Evolutionary conservation across 1,140 invertebrate genomes (phyloP).

Genomic region (Tyrophagus putrescentiae): DNA sequence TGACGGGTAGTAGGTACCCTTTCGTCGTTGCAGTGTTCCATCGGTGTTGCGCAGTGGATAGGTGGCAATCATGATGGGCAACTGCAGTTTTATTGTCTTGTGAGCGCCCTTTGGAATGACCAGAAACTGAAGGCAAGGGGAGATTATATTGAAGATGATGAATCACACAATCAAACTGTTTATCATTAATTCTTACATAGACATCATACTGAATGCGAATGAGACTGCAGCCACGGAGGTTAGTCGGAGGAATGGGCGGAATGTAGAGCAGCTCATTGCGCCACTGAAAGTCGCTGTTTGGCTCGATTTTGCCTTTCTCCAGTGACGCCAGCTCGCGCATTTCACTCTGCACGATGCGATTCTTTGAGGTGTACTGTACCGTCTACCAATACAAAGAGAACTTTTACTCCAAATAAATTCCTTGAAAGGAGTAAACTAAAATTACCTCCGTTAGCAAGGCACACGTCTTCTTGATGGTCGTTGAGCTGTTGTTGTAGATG

Average conservation of each 20-base stretch:
- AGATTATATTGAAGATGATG: not conserved
- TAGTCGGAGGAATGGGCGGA: constrained; percentile 82
- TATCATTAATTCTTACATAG: constrained; percentile 56
- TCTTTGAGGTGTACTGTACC: constrained; percentile 72
- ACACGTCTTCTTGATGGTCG: constrained; percentile 53
- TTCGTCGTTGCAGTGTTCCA: constrained; percentile 36
- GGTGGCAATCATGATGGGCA: constrained; percentile 82
- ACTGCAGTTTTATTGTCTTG: constrained; percentile 76
- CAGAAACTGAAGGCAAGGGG: constrained; percentile 50
- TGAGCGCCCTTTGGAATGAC: constrained; percentile 76
- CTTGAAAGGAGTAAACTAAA: not conserved
- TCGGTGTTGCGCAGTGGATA: constrained; percentile 55
- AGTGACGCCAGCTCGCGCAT: constrained; percentile 65
- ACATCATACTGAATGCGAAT: constrained; percentile 89
- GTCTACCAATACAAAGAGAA: constrained; percentile 43
- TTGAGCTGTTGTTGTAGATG: constrained; percentile 67
- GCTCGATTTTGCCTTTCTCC: constrained; percentile 61
- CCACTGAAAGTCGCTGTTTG: constrained; percentile 69
- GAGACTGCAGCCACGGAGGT: constrained; percentile 81
- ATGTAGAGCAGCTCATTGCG: constrained; percentile 77
- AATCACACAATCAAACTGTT: not conserved
- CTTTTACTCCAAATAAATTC: constrained; percentile 13
- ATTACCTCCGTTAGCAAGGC: constrained; percentile 60
- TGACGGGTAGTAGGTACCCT: constrained; percentile 68
- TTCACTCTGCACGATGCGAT: constrained; percentile 63